A percentile compares a stretch with the other conserved stretches of the same genome.
Evolutionary conservation across 2,797 vertebrate genomes (phyloP).

Genomic region (Gallinago nigripennis): DNA sequence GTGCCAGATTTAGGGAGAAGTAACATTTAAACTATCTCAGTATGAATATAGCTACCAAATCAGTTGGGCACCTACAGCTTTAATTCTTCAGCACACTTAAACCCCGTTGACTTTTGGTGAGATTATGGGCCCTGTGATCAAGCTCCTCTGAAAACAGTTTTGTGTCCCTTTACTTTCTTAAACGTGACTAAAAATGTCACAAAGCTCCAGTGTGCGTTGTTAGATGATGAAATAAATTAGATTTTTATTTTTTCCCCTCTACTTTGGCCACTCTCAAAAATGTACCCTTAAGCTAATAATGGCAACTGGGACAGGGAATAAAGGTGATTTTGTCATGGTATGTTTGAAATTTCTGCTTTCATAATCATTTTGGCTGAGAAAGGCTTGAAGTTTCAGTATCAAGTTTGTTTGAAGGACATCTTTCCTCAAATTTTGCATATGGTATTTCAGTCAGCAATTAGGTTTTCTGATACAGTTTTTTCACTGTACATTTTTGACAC

Average conservation of each 20-base stretch:
- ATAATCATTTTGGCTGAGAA: not conserved
- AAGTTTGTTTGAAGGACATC: not conserved
- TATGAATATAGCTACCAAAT: not conserved
- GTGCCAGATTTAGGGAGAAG: not conserved
- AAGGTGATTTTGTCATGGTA: not conserved
- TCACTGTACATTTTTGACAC: not conserved
- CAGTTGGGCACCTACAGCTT: not conserved
- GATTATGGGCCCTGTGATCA: no score
- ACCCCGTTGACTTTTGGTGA: not conserved
- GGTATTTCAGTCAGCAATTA: not conserved
- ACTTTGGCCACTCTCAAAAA: not conserved
- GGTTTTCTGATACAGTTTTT: not conserved
- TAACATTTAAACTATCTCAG: not conserved
- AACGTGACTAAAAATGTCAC: not conserved
- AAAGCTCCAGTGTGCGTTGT: rapidly evolving
- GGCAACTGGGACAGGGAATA: not conserved
- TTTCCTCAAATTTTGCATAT: not conserved
- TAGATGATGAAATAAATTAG: not conserved
- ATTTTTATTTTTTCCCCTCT: no score
- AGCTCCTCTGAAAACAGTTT: no score
- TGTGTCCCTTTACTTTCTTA: not conserved
- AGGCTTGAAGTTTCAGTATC: not conserved
- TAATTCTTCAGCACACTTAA: not conserved
- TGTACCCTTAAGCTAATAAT: not conserved
- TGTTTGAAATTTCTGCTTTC: not conserved